A percentile compares a stretch with the other conserved stretches of the same genome.
phyloP scores from a whole-genome alignment of 2,113 vertebrate species.

The Atractosteus spatula region DNA sequence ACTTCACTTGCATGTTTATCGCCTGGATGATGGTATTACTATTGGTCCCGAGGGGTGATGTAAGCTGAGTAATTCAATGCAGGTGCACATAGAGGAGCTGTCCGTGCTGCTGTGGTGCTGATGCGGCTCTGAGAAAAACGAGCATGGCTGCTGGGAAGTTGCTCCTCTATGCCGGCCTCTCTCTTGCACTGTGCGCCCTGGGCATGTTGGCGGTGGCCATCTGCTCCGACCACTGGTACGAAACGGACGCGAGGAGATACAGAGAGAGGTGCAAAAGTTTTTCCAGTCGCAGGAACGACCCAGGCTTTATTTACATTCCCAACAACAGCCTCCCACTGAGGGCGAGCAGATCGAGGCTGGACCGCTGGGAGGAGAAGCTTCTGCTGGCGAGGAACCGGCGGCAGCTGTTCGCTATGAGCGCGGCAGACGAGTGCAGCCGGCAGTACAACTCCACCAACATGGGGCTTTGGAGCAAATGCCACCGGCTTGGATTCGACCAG shows the following conservation, averaged over 20 bases:
- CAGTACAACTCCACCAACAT: constrained; percentile 98
- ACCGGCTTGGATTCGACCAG: constrained; percentile 88
- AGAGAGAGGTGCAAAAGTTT: constrained; percentile 92
- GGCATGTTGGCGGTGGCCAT: constrained; percentile 97
- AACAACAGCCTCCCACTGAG: constrained; percentile 97
- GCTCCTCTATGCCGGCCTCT: constrained; percentile 94
- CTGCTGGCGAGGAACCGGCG: constrained; percentile 85
- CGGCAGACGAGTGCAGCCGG: constrained; percentile 90
- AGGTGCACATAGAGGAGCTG: constrained; percentile 58
- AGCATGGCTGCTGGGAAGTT: constrained; percentile 98
- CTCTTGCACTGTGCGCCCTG: constrained; percentile 92
- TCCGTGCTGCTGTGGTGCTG: constrained; percentile 77
- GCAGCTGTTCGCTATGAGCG: constrained; percentile 96
- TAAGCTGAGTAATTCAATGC: constrained; percentile 45
- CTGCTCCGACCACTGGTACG: constrained; percentile 98
- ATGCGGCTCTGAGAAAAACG: constrained; percentile 62
- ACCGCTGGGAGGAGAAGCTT: constrained; percentile 87
- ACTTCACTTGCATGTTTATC: constrained; percentile 5
- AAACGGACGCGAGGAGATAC: constrained; percentile 96
- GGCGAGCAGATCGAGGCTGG: constrained; percentile 81
- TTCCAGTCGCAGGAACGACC: constrained; percentile 91
- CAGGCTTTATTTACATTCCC: constrained; percentile 97
- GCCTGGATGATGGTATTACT: constrained; percentile 25
- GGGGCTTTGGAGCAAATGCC: constrained; percentile 97
- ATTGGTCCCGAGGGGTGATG: constrained; percentile 50